phyloP scores from a whole-genome alignment of 2,113 vertebrate species.

The Connochaetes taurinus region DNA sequence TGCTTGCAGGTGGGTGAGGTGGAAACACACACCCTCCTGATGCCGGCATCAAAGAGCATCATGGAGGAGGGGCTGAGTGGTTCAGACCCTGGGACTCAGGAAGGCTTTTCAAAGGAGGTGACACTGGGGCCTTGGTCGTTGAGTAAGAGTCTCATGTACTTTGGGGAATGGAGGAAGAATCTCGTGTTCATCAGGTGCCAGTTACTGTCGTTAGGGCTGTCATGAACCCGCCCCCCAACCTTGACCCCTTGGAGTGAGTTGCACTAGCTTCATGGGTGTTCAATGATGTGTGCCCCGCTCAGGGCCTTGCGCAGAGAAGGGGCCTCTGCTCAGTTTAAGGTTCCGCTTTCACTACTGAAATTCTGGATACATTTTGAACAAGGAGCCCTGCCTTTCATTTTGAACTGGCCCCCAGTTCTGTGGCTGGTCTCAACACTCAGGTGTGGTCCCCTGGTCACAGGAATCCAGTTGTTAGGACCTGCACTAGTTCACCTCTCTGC shows the following conservation, averaged over 20 bases:
- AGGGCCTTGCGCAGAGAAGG: background rate
- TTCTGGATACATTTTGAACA: background rate
- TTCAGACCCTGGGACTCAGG: background rate
- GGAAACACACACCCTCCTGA: background rate
- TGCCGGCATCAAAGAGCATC: background rate
- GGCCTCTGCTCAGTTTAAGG: background rate
- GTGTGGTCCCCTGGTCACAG: background rate
- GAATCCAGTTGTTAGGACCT: background rate
- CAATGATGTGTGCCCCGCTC: rapidly evolving
- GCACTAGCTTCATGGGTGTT: rapidly evolving
- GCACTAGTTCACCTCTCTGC: background rate
- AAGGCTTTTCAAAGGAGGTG: background rate
- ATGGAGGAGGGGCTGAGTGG: background rate
- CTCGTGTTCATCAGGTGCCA: background rate
- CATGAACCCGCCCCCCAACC: background rate
- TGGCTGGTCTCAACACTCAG: background rate
- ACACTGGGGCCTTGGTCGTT: background rate
- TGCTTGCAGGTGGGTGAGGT: background rate
- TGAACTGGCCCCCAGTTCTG: background rate
- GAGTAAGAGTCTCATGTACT: background rate
- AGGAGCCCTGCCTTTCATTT: background rate
- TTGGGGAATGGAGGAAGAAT: background rate
- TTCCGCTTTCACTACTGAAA: background rate
- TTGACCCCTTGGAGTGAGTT: background rate
- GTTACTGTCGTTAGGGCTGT: background rate